Evolutionary conservation across 2,888 invertebrate species (phyloP).

Genomic region (Lithophane semibrunnea): DNA sequence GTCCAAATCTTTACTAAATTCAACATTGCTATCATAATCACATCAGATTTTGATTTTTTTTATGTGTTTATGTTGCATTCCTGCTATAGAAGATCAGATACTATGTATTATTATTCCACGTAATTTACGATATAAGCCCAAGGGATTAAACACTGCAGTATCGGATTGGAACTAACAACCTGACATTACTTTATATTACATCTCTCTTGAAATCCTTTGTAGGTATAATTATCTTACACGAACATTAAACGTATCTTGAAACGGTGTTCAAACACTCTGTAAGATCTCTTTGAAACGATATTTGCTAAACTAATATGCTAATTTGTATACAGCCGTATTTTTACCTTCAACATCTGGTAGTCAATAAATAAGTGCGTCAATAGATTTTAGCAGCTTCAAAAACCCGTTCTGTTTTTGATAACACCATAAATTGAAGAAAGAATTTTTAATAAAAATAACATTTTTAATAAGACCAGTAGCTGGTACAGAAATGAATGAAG

Average conservation of each 20-base stretch:
- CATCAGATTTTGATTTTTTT: not conserved
- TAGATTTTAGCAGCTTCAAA: conserved; percentile 36
- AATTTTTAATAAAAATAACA: conserved; percentile 27
- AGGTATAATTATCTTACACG: conserved; percentile 40
- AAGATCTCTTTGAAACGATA: conserved; percentile 50
- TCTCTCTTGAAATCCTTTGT: conserved; percentile 28
- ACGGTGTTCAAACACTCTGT: conserved; percentile 1
- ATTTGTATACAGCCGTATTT: conserved; percentile 57
- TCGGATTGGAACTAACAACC: not conserved
- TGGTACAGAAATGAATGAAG: conserved; percentile 19
- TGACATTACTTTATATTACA: conserved; percentile 25
- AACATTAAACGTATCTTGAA: conserved; percentile 20
- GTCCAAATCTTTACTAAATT: too few species aligned
- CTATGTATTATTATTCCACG: not conserved
- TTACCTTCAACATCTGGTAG: conserved; percentile 60
- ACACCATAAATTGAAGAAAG: conserved; percentile 35
- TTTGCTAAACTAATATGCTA: conserved; percentile 23
- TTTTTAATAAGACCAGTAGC: conserved; percentile 24
- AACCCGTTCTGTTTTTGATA: conserved; percentile 46
- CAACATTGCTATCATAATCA: too few species aligned
- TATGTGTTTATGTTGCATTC: not conserved
- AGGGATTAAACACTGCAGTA: conserved; percentile 10
- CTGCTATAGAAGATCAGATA: not conserved
- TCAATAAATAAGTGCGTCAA: conserved; percentile 53
- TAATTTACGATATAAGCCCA: not conserved